These are phyloP conservation scores for Mobula birostris DNA, from an alignment of 2,113 vertebrate species.

Conservation along the genomic window DNA sequence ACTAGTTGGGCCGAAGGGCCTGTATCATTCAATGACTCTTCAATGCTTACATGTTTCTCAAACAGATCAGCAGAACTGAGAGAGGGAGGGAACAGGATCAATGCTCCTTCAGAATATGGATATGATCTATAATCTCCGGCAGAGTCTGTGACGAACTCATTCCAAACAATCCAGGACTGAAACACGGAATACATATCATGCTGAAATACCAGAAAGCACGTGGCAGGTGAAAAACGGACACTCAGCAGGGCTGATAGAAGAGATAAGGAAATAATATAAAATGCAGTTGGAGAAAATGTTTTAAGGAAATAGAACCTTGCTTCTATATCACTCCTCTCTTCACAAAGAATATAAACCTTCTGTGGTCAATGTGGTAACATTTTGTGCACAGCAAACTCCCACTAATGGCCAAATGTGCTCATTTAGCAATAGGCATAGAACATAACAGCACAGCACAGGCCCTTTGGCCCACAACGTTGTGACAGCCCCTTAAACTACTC, in stretches of 20 bases:
- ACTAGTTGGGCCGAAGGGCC: too few species aligned
- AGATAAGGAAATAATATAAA: neutral
- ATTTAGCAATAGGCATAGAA: too few species aligned
- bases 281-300: neutral
- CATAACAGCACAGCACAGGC: too few species aligned
- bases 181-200: too few species aligned
- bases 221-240: neutral
- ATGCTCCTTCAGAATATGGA: neutral
- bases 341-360: neutral
- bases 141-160: neutral
- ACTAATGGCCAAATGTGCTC: too few species aligned
- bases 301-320: neutral
- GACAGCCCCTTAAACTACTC: too few species aligned
- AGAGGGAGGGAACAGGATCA: neutral
- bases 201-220: neutral
- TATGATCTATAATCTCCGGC: neutral
- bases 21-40: too few species aligned
- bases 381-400: neutral
- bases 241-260: neutral
- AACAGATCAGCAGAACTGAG: neutral
- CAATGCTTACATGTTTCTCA: neutral
- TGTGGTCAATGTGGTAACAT: neutral
- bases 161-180: neutral
- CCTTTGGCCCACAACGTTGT: too few species aligned
- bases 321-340: neutral